Evolutionary conservation across 35 echinoderm and acorn worm species (phyloP).

Genomic region (Heliocidaris tuberculata): DNA sequence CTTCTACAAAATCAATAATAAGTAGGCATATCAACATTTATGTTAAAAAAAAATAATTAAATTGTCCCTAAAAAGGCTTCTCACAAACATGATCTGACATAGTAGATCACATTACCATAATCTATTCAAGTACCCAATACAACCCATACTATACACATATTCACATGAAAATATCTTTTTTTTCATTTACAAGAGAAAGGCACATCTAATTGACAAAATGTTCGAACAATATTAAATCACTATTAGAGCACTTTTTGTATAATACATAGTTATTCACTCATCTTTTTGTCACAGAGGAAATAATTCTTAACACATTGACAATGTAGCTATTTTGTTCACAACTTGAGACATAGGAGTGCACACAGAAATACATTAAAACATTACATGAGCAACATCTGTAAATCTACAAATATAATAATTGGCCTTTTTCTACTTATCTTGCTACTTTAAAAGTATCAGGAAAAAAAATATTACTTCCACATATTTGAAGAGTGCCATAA

Average conservation of each 20-base stretch:
- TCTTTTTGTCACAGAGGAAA: neutral
- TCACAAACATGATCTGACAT: neutral
- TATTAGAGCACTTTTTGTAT: neutral
- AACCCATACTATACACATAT: neutral
- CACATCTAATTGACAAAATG: neutral
- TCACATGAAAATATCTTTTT: neutral
- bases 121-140: neutral
- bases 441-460: neutral
- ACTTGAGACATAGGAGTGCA: neutral
- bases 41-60: neutral
- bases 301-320: neutral
- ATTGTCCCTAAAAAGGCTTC: neutral
- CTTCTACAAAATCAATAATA: neutral
- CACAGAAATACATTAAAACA: neutral
- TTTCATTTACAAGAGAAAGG: conserved; percentile 6
- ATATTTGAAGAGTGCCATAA: neutral
- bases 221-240: neutral
- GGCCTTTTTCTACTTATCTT: neutral
- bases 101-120: neutral
- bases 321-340: neutral
- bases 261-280: neutral
- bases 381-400: no score
- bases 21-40: neutral
- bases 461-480: neutral
- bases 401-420: neutral